These are phyloP conservation scores for Nettapus auritus DNA, from an alignment of 2,113 vertebrate species.

Conservation along the genomic window DNA sequence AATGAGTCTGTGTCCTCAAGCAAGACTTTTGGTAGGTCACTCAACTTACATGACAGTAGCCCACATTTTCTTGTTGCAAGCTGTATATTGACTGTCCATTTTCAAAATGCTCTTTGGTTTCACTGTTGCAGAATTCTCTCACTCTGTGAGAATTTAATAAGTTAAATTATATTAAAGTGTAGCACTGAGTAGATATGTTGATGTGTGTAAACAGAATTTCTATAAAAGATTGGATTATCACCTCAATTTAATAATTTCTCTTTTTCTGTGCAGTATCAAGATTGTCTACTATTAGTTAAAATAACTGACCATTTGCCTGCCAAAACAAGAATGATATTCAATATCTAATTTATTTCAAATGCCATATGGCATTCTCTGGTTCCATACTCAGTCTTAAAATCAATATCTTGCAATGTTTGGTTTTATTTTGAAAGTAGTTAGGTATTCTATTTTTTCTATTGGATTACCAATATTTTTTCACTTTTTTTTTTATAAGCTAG, in stretches of 20 bases:
- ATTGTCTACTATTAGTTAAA: background rate
- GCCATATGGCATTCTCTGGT: background rate
- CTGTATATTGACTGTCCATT: background rate
- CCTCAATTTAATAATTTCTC: background rate
- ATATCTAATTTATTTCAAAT: constrained; percentile 29
- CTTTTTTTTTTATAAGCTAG: background rate
- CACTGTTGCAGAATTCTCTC: background rate
- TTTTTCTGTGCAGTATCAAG: background rate
- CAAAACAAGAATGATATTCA: constrained; percentile 23
- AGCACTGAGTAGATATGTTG: background rate
- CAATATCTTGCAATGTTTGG: background rate
- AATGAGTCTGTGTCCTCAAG: background rate
- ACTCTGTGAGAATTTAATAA: background rate
- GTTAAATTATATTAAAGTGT: background rate
- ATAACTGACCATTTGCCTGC: constrained; percentile 7
- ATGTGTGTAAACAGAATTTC: background rate
- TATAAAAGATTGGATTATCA: background rate
- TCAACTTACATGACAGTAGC: background rate
- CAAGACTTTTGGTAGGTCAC: background rate
- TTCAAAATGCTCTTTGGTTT: background rate
- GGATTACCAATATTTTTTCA: background rate
- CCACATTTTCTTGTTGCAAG: background rate
- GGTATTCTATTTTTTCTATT: background rate
- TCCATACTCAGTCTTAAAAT: background rate
- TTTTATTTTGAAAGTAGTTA: constrained; percentile 24